Evolutionary conservation across 2,113 vertebrate genomes (phyloP), one percentile per base, ranked within the genome.

Genomic region (Ptychochromis oligacanthus): DNA sequence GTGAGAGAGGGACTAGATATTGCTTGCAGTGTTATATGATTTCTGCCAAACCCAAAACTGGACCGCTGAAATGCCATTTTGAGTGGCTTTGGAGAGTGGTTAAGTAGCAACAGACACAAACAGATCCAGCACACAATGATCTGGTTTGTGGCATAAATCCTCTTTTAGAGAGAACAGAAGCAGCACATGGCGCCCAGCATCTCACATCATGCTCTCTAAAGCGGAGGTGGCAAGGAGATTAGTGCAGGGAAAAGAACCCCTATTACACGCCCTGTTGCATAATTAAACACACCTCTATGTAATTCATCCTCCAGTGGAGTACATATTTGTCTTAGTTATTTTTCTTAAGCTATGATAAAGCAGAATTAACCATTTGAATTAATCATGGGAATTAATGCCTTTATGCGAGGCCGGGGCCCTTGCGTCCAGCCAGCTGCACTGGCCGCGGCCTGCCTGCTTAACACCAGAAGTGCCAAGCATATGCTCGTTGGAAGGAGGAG

Each of bases 351-450:
- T 90, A 22, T 82, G 93, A 95, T 95, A 90, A 94, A 92, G 93
- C 90, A 85, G 92, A 94, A 94, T 95, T 95, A 96, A 93, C 90
- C 93, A 87, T 95, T 95, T 96, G 95, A 96, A 96, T 96, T 96
- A 96, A 96, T 96, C 95, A 96, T 95, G 94, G 93, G 95, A 95
- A 95, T 92, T 89, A 93, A 90, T 52, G 88, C 95, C 96, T 95
- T 95, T 94, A 95, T 95, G 94, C 85, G 78, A 55, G 86, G 92
- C 84, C 17, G 83, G 85, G 84, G 83, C 79, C 90, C 86, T 89
- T 75, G 85, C 85, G 93, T 94, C 96, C 97, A 97, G 97, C 97
- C 98, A 99, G 97, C 97, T 98, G 98, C 96, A 96, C 94, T 80
- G 88, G 91, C 80, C 89, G 8, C 40, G 84, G 88, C 86, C 88